These are phyloP conservation scores for Embiotoca jacksoni DNA, from an alignment of 2,113 vertebrate genomes.

Conservation along the genomic window DNA sequence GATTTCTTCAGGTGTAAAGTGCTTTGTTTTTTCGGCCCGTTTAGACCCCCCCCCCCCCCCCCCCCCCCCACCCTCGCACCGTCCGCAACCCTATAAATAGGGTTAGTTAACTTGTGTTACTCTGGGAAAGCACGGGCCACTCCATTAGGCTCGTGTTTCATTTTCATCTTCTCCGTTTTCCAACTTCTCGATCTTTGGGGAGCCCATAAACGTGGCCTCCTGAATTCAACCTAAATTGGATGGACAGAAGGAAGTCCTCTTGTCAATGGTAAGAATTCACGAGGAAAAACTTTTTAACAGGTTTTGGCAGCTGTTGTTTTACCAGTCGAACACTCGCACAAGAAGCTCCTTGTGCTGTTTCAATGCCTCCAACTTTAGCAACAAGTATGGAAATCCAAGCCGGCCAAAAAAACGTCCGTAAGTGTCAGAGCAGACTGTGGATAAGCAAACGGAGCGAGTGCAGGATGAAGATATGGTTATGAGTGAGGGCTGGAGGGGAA, in stretches of 20 bases:
- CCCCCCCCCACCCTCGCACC: too few species aligned
- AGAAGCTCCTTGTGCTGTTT: conserved; percentile 36
- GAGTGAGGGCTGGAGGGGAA: conserved; percentile 67
- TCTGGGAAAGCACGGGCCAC: neutral
- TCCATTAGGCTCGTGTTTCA: conserved; percentile 12
- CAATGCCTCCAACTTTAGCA: conserved; percentile 37
- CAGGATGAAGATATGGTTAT: conserved; percentile 75
- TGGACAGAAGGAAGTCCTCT: conserved; percentile 1
- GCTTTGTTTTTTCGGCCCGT: conserved; percentile 45
- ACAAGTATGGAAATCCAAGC: conserved; percentile 55
- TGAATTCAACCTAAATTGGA: neutral
- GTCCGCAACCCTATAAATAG: neutral
- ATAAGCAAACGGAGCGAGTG: conserved; percentile 68
- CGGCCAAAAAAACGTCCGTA: conserved; percentile 48
- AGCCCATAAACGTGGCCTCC: too few species aligned
- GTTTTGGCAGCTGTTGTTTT: conserved; percentile 48
- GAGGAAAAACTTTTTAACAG: conserved; percentile 35
- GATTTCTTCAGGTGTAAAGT: conserved; percentile 60
- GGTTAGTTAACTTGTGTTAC: conserved; percentile 34
- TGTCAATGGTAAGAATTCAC: conserved; percentile 7
- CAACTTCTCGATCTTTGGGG: neutral
- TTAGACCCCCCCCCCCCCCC: neutral
- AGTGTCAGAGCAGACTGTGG: conserved; percentile 64
- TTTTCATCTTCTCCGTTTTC: neutral
- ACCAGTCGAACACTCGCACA: conserved; percentile 50